A percentile compares a stretch with the other conserved stretches of the same genome.
Evolutionary conservation across 2,113 vertebrate genomes (phyloP).

Genomic region (Rhombomys opimus): DNA sequence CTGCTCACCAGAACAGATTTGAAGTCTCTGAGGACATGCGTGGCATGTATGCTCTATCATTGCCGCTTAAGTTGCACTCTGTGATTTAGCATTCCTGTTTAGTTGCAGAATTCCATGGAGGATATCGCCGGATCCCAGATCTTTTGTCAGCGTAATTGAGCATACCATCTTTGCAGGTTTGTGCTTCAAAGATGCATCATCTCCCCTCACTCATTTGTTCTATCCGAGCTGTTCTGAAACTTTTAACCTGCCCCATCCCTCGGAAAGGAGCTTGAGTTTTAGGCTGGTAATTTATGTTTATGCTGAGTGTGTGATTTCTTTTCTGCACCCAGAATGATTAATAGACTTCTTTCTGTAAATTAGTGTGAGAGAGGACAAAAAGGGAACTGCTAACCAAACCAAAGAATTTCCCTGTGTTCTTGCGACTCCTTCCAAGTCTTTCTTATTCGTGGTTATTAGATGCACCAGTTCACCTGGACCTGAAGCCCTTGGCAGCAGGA

Average conservation of each 20-base stretch:
- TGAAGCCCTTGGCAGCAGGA: accelerated
- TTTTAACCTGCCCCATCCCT: conserved; percentile 76
- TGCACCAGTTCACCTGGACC: conserved; percentile 54
- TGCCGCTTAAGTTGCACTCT: conserved; percentile 84
- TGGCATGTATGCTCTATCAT: conserved; percentile 80
- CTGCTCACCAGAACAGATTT: conserved; percentile 37
- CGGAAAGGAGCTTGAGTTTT: conserved; percentile 83
- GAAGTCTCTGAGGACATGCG: conserved; percentile 45
- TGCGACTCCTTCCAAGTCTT: conserved; percentile 74
- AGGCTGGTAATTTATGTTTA: conserved; percentile 88
- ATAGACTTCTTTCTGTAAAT: conserved; percentile 86
- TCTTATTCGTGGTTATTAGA: not conserved
- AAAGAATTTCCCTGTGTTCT: conserved; percentile 82
- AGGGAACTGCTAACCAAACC: conserved; percentile 83
- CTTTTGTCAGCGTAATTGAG: conserved; percentile 89
- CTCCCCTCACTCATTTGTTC: conserved; percentile 83
- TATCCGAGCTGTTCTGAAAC: conserved; percentile 81
- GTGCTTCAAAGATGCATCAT: conserved; percentile 87
- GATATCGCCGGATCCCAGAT: conserved; percentile 85
- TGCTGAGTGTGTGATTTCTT: conserved; percentile 85
- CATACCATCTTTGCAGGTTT: conserved; percentile 88
- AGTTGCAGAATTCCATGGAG: conserved; percentile 84
- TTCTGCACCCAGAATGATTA: conserved; percentile 84
- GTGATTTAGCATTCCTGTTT: conserved; percentile 87
- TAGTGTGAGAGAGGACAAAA: conserved; percentile 81